Percentiles rank a stretch among this genome's conserved stretches.
Evolutionary conservation across 2,113 vertebrate genomes (phyloP).

Genomic region (Cynocephalus volans): DNA sequence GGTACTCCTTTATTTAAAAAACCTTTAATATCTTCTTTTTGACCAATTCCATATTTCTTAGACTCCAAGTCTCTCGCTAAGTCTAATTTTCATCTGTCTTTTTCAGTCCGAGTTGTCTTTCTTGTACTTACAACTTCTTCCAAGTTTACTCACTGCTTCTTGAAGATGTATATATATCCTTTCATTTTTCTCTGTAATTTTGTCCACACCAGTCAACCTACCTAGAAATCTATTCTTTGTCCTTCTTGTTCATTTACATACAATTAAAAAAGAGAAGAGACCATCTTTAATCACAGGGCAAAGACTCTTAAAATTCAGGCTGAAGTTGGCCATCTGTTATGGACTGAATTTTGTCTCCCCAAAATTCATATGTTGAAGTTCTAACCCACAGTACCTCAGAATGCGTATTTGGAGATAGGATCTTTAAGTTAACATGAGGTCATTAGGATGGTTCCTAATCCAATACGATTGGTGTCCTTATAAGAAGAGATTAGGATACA

Average conservation of each 20-base stretch:
- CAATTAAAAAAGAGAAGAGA: neutral
- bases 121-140: neutral
- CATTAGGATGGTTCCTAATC: neutral
- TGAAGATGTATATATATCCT: neutral
- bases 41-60: neutral
- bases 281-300: neutral
- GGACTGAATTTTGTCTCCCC: neutral
- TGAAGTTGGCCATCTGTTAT: neutral
- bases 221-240: neutral
- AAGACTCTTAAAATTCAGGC: neutral
- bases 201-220: neutral
- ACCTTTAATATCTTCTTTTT: constrained; percentile 1
- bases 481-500: neutral
- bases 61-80: neutral
- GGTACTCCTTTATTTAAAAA: neutral
- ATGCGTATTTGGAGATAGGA: neutral
- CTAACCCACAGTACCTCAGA: neutral
- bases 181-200: constrained; percentile 12
- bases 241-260: neutral
- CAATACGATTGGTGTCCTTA: neutral
- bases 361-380: neutral
- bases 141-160: neutral
- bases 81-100: neutral
- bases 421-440: neutral
- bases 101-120: neutral